Conservation (phyloP, 2,113 vertebrate species). For the Lepus europaeus region DNA sequence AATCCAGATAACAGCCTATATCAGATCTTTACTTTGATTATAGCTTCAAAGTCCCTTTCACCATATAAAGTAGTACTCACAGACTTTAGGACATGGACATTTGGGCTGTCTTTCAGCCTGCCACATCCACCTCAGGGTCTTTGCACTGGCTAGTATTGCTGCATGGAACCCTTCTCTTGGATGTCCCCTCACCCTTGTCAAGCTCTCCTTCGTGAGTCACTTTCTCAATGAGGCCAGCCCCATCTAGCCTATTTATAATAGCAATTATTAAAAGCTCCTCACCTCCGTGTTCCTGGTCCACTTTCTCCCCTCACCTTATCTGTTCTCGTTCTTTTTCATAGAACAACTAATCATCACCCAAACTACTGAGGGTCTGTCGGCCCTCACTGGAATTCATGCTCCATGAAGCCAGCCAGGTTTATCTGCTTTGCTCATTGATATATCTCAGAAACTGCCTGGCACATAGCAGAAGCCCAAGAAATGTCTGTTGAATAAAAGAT, state of each 20-base stretch:
- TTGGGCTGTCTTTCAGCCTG: background rate
- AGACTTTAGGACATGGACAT: background rate
- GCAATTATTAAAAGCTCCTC: background rate
- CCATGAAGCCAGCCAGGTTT: background rate
- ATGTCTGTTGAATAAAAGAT: conserved; percentile 31
- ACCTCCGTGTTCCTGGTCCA: background rate
- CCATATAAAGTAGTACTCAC: background rate
- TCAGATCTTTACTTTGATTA: background rate
- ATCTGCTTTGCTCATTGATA: background rate
- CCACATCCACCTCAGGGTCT: background rate
- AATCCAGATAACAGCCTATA: background rate
- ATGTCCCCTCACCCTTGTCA: background rate
- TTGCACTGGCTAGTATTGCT: background rate
- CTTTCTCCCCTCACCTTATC: background rate
- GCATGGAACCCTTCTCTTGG: background rate
- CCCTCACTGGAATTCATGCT: background rate
- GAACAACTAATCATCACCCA: background rate
- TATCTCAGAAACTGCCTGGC: background rate
- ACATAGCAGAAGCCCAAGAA: background rate
- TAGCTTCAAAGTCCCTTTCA: background rate
- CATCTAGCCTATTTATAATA: background rate
- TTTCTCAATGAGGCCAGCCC: background rate
- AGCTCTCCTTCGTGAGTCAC: background rate
- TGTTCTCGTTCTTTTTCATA: background rate
- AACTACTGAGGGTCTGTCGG: background rate